A percentile compares a stretch with the other conserved stretches of the same genome.
Conservation (phyloP, 1,140 invertebrate species). For the Hyles euphorbiae region DNA sequence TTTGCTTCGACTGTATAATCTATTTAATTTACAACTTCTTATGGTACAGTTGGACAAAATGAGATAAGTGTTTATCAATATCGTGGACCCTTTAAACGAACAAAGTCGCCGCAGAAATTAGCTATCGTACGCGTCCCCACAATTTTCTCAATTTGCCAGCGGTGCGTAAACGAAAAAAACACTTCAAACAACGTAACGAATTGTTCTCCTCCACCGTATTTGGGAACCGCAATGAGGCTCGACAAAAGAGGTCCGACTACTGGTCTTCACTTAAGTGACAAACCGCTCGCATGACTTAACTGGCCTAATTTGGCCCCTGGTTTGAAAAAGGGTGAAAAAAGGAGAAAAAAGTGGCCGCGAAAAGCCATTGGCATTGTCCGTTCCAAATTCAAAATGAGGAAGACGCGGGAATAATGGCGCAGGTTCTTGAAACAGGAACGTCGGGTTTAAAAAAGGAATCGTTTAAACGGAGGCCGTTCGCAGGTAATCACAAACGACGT, state of each 20-base stretch:
- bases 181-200: constrained; percentile 34
- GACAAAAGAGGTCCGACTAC: constrained; percentile 50
- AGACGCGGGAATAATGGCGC: constrained; percentile 64
- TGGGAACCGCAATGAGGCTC: constrained; percentile 27
- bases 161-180: constrained; percentile 31
- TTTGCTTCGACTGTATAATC: constrained; percentile 30
- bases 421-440: constrained; percentile 67
- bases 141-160: constrained; percentile 55
- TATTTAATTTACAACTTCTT: constrained; percentile 37
- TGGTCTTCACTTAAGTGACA: constrained; percentile 60
- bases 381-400: constrained; percentile 69
- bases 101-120: constrained; percentile 39
- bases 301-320: constrained; percentile 47
- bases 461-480: constrained; percentile 67
- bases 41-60: constrained; percentile 28
- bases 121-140: constrained; percentile 26
- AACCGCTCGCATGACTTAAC: constrained; percentile 47
- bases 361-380: constrained; percentile 58
- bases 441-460: constrained; percentile 68
- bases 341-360: constrained; percentile 39
- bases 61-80: constrained; percentile 43
- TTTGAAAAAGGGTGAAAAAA: constrained; percentile 24
- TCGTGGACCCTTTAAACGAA: constrained; percentile 20
- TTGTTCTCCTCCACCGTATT: constrained; percentile 39
- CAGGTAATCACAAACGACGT: constrained; percentile 68